A percentile compares a stretch with the other conserved stretches of the same genome.
Conservation (phyloP, 1,140 invertebrate genomes). For the Galleria mellonella region DNA sequence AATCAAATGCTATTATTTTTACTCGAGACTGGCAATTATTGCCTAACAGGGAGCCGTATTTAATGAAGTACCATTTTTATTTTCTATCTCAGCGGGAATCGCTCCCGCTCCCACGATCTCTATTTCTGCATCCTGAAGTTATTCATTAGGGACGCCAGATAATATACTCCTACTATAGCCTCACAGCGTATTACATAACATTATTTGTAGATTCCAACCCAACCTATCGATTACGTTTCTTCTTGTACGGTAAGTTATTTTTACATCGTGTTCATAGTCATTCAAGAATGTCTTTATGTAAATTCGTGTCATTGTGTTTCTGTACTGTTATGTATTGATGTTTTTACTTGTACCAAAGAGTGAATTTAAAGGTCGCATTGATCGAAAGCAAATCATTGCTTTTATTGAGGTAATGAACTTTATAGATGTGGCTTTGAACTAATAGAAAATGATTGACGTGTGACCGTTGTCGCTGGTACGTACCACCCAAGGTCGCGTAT, state of each 20-base stretch:
- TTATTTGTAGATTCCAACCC: background rate
- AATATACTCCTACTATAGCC: background rate
- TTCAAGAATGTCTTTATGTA: background rate
- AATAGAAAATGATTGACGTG: conserved; percentile 61
- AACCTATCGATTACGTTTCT: background rate
- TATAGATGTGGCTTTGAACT: conserved; percentile 60
- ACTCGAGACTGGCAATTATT: no score
- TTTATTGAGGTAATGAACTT: conserved; percentile 51
- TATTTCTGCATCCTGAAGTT: background rate
- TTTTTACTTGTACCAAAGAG: conserved; percentile 8
- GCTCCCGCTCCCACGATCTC: conserved; percentile 1
- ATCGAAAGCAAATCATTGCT: conserved; percentile 29
- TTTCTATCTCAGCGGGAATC: background rate
- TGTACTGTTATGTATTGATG: background rate
- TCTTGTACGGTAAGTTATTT: background rate
- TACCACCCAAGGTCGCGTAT: conserved; percentile 38
- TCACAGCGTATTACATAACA: background rate
- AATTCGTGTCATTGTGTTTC: conserved; percentile 3
- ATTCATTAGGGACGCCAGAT: background rate
- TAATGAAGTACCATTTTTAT: background rate
- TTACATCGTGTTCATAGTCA: background rate
- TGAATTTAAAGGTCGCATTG: conserved; percentile 17
- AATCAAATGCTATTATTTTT: no score
- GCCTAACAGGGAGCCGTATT: no score
- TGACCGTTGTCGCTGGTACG: conserved; percentile 33